Percentiles rank a stretch among this genome's conserved stretches.
Evolutionary conservation across 2,888 invertebrate species (phyloP).

Genomic region (Pterostichus niger): DNA sequence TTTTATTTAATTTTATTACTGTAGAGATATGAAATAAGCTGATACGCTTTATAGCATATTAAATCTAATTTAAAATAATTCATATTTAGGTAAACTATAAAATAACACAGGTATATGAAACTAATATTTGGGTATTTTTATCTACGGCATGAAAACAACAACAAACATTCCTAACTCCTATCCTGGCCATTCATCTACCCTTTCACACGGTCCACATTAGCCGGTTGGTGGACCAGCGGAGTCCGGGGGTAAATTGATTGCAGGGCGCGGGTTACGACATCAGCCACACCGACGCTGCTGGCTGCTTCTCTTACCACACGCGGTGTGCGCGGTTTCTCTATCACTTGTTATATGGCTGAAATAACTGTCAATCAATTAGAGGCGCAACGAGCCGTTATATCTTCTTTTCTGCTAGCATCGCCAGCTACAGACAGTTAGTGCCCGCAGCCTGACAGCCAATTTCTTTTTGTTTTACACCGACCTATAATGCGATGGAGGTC

Average conservation of each 20-base stretch:
- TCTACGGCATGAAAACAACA: background rate
- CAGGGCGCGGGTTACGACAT: conserved; percentile 3
- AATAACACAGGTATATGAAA: too few species aligned
- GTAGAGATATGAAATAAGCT: too few species aligned
- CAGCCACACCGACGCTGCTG: background rate
- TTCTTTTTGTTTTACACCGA: conserved; percentile 47
- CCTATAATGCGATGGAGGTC: conserved; percentile 16
- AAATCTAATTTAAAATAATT: too few species aligned
- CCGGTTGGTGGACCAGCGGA: background rate
- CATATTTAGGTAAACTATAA: too few species aligned
- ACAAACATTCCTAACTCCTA: background rate
- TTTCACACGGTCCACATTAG: conserved; percentile 42
- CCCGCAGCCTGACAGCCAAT: conserved; percentile 48
- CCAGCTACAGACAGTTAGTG: conserved; percentile 36
- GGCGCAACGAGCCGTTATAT: conserved; percentile 40
- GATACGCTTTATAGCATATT: too few species aligned
- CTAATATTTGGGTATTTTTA: too few species aligned
- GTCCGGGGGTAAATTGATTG: conserved; percentile 29
- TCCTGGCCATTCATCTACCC: background rate
- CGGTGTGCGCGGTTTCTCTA: conserved; percentile 20
- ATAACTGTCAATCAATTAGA: conserved; percentile 62
- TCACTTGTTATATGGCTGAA: conserved; percentile 60
- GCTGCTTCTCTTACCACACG: background rate
- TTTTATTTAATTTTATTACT: too few species aligned
- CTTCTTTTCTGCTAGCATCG: conserved; percentile 12